Conservation (phyloP, 2,113 vertebrate genomes). For the Nanorana parkeri region DNA sequence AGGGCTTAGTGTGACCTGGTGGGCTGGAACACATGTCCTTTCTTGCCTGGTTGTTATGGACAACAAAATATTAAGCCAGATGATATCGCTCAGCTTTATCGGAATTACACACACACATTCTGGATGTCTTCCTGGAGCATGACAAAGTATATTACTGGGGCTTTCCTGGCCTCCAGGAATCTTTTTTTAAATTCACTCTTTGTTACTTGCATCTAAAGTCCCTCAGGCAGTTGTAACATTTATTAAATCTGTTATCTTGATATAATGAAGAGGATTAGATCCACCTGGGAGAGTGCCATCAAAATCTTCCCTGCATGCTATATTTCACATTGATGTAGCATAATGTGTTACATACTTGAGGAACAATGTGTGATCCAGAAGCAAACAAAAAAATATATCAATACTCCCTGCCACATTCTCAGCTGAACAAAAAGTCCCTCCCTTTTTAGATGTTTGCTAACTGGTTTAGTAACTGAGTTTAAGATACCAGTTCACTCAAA, state of each 20-base stretch:
- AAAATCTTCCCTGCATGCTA: background rate
- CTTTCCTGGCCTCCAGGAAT: conserved; percentile 19
- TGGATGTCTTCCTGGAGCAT: background rate
- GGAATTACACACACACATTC: conserved; percentile 7
- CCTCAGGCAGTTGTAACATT: background rate
- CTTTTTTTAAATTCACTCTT: background rate
- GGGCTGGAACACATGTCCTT: background rate
- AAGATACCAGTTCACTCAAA: too few relatives aligned
- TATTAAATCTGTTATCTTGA: background rate
- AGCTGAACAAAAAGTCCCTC: too few relatives aligned
- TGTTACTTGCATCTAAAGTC: conserved; percentile 1
- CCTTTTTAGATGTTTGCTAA: too few relatives aligned
- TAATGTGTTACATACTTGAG: background rate
- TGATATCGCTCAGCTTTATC: background rate
- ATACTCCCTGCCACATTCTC: too few relatives aligned
- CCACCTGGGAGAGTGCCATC: background rate
- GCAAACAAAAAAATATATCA: too few relatives aligned
- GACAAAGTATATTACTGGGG: conserved; percentile 14
- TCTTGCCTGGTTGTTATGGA: conserved; percentile 7
- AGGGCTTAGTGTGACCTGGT: background rate
- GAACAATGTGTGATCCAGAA: too few relatives aligned
- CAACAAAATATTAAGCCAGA: conserved; percentile 3
- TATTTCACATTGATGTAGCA: background rate
- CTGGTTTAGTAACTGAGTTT: too few relatives aligned
- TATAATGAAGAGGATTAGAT: background rate